phyloP scores from a whole-genome alignment of 2,113 vertebrate species.

The Pterocles burchelli region DNA sequence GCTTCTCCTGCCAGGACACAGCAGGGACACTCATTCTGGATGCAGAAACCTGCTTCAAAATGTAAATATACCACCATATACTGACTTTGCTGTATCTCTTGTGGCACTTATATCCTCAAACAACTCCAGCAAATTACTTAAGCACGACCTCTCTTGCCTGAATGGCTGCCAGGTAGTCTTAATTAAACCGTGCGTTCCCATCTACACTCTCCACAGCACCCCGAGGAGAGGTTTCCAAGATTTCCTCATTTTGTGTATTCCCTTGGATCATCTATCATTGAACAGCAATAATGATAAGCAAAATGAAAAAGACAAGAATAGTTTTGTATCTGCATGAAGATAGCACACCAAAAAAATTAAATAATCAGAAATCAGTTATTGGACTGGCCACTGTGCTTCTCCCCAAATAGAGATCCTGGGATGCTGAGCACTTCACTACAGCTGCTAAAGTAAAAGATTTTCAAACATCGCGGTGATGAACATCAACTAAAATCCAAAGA shows the following conservation, averaged over 20 bases:
- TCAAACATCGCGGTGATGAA: background rate
- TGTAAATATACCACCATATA: background rate
- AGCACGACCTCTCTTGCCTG: conserved; percentile 37
- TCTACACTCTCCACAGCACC: background rate
- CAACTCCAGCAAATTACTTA: conserved; percentile 46
- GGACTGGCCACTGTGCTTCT: rapidly evolving
- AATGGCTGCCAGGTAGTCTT: conserved; percentile 61
- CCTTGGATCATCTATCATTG: conserved; percentile 41
- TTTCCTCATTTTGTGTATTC: conserved; percentile 29
- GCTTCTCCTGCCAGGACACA: background rate
- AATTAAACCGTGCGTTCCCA: conserved; percentile 51
- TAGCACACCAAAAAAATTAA: background rate
- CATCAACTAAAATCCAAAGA: background rate
- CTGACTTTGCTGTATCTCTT: background rate
- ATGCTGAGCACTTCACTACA: background rate
- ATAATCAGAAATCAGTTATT: background rate
- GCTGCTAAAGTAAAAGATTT: background rate
- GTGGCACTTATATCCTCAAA: conserved; percentile 45
- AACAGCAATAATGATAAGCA: conserved; percentile 37
- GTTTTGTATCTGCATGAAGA: conserved; percentile 2
- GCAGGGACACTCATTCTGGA: background rate
- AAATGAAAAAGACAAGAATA: conserved; percentile 21
- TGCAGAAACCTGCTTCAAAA: background rate
- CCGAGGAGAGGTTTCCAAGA: conserved; percentile 36
- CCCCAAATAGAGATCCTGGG: background rate